Conservation (phyloP, 2,888 invertebrate species). For the Scaptomyza cyrtandrae region DNA sequence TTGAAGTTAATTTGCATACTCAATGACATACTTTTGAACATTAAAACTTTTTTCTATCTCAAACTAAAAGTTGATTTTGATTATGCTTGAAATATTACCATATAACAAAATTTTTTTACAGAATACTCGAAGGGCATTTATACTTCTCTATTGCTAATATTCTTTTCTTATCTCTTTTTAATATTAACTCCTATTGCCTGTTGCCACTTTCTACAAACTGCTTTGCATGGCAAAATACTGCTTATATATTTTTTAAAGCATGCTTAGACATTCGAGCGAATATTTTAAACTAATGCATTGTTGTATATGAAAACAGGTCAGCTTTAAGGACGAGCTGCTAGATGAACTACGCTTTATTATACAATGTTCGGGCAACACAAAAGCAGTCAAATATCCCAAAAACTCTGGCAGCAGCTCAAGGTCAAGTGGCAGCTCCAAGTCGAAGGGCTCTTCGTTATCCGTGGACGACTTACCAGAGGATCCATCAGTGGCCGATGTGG, state of each 20-base stretch:
- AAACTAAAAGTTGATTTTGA: no score
- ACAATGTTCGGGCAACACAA: constrained; percentile 89
- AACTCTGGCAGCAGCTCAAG: constrained; percentile 65
- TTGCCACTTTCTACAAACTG: not conserved
- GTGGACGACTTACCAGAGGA: constrained; percentile 77
- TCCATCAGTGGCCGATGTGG: constrained; percentile 44
- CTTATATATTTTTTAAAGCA: not conserved
- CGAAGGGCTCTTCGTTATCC: constrained; percentile 71
- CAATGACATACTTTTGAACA: no score
- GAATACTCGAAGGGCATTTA: not conserved
- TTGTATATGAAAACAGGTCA: constrained; percentile 84
- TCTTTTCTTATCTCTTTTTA: not conserved
- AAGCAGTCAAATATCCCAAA: constrained; percentile 87
- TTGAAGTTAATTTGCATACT: not conserved
- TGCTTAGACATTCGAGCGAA: not conserved
- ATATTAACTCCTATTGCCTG: no score
- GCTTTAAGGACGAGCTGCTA: constrained; percentile 88
- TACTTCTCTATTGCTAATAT: not conserved
- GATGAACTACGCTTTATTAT: constrained; percentile 90
- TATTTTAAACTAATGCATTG: not conserved
- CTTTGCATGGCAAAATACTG: constrained; percentile 20
- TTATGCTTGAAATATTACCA: no score
- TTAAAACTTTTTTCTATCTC: not conserved
- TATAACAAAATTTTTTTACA: no score
- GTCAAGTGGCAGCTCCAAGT: constrained; percentile 59